Evolutionary conservation across 2,113 vertebrate genomes (phyloP), one percentile per base, ranked within the genome.

Genomic region (Calidris pygmaea): DNA sequence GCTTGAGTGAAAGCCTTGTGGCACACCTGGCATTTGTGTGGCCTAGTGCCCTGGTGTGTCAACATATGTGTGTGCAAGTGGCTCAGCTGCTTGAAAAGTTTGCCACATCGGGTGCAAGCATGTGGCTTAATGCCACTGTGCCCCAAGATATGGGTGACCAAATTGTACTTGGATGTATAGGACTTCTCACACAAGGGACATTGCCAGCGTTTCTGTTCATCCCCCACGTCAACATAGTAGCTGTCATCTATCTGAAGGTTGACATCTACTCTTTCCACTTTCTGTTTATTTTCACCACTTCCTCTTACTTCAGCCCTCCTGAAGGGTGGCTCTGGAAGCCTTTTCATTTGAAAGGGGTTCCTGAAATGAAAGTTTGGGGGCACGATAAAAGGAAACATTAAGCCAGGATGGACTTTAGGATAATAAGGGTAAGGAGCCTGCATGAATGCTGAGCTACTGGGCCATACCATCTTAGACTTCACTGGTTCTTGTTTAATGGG

Each of bases 151-250:
- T 99, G 99, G 1, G 99, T 99, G 48, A 99, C 98, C 93, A 99
- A 98, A 98, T 99, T 99, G 95, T 99, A 99, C 95, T 99, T 99
- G 85, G 99, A 99, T 5, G 99, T 99, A 97, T 99, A 99, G n/a
- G 99, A 99, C 97, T 99, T 99, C 65, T 99, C 99, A 41, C 99
- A 99, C 98, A 98, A 98, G 5, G 99, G 98, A 88, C 99, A 99
- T 97, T 99, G 98, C 99, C 99, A 99, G 45, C 99, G 98, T 97
- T 99, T 99, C 95, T 99, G 99, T 60, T 98, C 97, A 3, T 98
- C 98, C 2, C 99, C 99, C n/a, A 99, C 98, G 7, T 99, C 98
- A 32, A 99, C 98, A 15, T 98, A 99, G 94, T 99, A 99, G 90
- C 98, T 99, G 93, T 99, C 99, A 5, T 99, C 99, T 19, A 99